Conservation (phyloP, 2,113 vertebrate genomes). For the Lates calcarifer region DNA sequence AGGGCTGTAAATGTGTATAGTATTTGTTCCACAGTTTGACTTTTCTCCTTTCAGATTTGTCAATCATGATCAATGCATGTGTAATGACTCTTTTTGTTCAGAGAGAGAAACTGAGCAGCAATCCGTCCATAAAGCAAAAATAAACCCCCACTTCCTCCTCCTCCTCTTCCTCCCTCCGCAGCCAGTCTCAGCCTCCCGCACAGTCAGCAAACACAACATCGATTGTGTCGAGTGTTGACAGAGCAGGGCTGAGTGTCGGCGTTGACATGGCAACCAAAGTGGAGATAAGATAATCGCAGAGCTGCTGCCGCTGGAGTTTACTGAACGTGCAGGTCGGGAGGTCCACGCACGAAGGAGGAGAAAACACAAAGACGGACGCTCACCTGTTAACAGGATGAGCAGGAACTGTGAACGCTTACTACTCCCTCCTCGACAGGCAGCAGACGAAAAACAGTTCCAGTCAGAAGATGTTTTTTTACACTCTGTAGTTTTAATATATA, state of each 20-base stretch:
- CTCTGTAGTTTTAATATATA: no score
- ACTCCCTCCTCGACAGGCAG: not conserved
- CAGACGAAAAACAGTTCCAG: not conserved
- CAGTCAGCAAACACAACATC: conserved; percentile 46
- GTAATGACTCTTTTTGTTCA: no score
- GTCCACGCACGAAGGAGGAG: not conserved
- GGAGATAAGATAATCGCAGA: conserved; percentile 28
- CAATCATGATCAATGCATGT: no score
- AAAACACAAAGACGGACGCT: not conserved
- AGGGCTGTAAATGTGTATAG: no score
- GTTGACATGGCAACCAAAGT: conserved; percentile 50
- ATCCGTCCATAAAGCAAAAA: conserved; percentile 12
- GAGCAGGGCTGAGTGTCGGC: conserved; percentile 37
- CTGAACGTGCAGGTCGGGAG: conserved; percentile 24
- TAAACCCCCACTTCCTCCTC: not conserved
- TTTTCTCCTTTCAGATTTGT: no score
- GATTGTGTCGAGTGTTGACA: conserved; percentile 57
- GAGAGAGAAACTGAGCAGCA: not conserved
- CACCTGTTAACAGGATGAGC: not conserved
- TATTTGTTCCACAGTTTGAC: no score
- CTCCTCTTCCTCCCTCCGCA: not conserved
- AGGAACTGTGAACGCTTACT: not conserved
- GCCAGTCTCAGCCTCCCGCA: conserved; percentile 2
- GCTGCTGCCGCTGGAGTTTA: not conserved
- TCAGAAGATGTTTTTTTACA: no score